A percentile compares a stretch with the other conserved stretches of the same genome.
Evolutionary conservation across 2,113 vertebrate species (phyloP).

Genomic region (Procavia capensis): DNA sequence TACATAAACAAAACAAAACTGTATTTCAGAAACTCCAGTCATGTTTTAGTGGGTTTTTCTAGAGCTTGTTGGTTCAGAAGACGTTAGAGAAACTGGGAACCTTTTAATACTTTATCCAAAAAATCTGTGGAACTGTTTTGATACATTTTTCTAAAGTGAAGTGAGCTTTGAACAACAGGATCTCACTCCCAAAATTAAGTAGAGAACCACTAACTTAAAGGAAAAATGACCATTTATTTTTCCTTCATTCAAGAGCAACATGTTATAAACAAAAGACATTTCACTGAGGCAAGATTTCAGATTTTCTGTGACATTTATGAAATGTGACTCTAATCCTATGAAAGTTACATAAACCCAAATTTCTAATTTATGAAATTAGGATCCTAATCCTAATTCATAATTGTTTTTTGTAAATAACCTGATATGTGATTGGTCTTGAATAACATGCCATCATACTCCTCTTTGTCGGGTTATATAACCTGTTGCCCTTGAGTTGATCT

Average conservation of each 20-base stretch:
- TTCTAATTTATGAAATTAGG: too few species aligned
- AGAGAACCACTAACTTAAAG: background rate
- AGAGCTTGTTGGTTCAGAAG: background rate
- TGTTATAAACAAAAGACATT: background rate
- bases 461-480: background rate
- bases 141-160: background rate
- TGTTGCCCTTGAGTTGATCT: too few species aligned
- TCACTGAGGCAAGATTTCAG: background rate
- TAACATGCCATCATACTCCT: background rate
- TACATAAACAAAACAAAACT: background rate
- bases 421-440: background rate
- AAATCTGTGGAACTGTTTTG: background rate
- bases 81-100: background rate
- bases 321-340: background rate
- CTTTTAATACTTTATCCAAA: background rate
- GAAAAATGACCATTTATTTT: background rate
- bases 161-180: background rate
- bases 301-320: background rate
- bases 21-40: background rate
- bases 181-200: background rate
- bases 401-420: background rate
- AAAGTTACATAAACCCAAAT: background rate
- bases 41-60: background rate
- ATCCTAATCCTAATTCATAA: background rate
- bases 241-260: background rate